Conservation (phyloP, 2,113 vertebrate species). For the Odobenus rosmarus region DNA sequence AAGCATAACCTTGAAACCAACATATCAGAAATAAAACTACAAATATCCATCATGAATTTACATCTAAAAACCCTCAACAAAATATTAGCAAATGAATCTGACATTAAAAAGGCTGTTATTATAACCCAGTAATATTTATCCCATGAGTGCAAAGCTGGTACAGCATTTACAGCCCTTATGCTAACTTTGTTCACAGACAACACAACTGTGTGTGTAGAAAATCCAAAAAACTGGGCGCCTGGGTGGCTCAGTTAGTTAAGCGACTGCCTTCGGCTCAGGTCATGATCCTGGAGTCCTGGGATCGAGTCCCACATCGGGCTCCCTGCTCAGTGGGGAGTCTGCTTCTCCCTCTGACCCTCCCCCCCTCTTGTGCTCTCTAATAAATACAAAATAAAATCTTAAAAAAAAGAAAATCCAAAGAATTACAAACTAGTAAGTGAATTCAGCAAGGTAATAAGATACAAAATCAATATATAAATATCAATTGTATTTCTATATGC, state of each 20-base stretch:
- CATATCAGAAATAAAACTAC: neutral
- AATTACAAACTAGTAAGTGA: neutral
- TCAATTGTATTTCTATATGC: neutral
- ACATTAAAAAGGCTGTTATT: neutral
- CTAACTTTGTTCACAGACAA: neutral
- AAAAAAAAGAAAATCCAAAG: too few species aligned
- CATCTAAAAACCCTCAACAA: neutral
- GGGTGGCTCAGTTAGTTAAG: too few species aligned
- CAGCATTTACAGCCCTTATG: neutral
- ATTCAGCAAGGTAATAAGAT: neutral
- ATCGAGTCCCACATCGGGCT: too few species aligned
- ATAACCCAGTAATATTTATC: neutral
- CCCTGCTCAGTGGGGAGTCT: too few species aligned
- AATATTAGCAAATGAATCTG: neutral
- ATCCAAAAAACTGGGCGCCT: neutral
- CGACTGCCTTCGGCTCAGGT: too few species aligned
- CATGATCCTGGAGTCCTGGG: too few species aligned
- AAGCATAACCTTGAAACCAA: constrained; percentile 7
- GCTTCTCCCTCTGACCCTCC: too few species aligned
- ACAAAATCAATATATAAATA: neutral
- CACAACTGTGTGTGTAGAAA: neutral
- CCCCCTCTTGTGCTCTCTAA: too few species aligned
- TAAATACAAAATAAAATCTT: too few species aligned
- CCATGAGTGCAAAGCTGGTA: neutral
- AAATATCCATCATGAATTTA: constrained; percentile 14